phyloP scores from a whole-genome alignment of 37 sponge, comb jelly and placozoan genomes.

The Beroe ovata region DNA sequence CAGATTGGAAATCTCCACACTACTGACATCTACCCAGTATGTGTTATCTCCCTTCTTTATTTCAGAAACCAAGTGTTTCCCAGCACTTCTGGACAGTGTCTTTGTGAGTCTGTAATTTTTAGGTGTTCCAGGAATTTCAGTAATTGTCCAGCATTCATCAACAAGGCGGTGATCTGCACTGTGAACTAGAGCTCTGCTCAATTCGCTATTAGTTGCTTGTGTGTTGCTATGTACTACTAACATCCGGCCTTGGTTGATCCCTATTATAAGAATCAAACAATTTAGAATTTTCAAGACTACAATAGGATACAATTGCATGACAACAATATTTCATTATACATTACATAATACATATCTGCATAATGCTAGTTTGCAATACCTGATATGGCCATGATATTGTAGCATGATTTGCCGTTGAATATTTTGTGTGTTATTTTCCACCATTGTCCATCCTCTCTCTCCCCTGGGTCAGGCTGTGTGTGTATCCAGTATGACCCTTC shows the following conservation, averaged over 20 bases:
- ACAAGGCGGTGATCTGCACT: neutral
- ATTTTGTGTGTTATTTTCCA: neutral
- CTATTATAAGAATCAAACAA: too few species aligned
- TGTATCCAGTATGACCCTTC: neutral
- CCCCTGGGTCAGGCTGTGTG: neutral
- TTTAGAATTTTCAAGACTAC: too few species aligned
- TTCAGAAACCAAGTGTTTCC: neutral
- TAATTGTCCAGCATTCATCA: constrained; percentile 6
- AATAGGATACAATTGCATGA: too few species aligned
- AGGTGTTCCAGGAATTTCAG: neutral
- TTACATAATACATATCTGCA: too few species aligned
- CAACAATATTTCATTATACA: too few species aligned
- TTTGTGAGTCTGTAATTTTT: neutral
- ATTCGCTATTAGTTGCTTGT: neutral
- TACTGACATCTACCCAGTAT: neutral
- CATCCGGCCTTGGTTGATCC: neutral
- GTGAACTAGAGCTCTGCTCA: neutral
- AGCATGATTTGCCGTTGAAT: neutral
- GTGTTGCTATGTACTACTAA: neutral
- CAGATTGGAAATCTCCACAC: neutral
- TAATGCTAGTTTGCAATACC: too few species aligned
- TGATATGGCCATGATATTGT: neutral
- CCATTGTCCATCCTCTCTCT: neutral
- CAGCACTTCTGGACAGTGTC: neutral
- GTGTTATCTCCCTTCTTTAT: neutral